Base-by-base conservation (phyloP, 1,140 invertebrate genomes). In the Hyles vespertilio region DNA sequence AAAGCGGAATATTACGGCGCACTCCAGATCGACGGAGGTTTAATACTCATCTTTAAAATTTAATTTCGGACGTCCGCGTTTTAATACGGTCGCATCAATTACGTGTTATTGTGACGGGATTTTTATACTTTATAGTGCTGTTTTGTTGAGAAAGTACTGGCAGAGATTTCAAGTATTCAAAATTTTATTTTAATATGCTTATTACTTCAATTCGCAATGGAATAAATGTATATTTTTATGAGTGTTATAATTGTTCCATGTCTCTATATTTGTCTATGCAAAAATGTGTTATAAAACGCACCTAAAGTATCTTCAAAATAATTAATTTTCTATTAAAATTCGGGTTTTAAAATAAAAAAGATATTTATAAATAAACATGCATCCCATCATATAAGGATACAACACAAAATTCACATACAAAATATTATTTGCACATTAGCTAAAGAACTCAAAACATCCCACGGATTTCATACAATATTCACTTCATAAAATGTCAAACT, bases 1-100 rank as follows among this genome's bases (percentile, higher is more conserved):
- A 74, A 72, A 63, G 65, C 66, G 69, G 79, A 77, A 72, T 80
- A 79, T 72, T 74, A 81, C 69, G 51, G 66, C 49, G 44, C 61
- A 64, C 67, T 55, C 55, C 36, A 58, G 62, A 61, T 53, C 58
- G 40, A 62, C 56, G 67, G 68, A 70, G 59, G 47, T 72, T 70
- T 65, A 76, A 74, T 74, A 61, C 65, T 65, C 51, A 60, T 67
- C 59, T 64, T 68, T 68, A 54, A 69, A 77, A 72, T 76, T 70
- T 63, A 61, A 68, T 66, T 69, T 63, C 51, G 32, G 62, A 10
- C 54, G 56, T 59, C 57, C 51, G 59, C 53, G 48, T 62, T 55
- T 61, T 65, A 58, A 58, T 65, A 55, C 51, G n/a, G 32, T 12
- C 9, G 12, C 10, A 51, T 46, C 32, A 36, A 63, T 56, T 56